A percentile compares a stretch with the other conserved stretches of the same genome.
Conservation (phyloP, 2,797 vertebrate species). For the Rhyacichthys aspro region DNA sequence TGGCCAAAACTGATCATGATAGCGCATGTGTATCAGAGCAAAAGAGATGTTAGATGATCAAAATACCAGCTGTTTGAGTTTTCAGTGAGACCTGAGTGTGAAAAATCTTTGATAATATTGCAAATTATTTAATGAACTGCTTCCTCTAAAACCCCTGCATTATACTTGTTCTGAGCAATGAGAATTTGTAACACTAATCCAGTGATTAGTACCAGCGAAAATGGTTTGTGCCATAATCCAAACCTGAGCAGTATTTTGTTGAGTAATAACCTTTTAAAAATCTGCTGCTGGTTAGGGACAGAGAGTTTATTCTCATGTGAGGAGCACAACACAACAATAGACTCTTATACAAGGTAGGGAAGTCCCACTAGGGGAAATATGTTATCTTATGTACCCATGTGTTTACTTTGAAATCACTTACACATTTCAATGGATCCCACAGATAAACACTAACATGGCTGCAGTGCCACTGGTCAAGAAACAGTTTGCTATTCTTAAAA, state of each 20-base stretch:
- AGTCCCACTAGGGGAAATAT: constrained; percentile 8
- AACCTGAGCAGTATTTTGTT: constrained; percentile 29
- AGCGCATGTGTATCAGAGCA: constrained; percentile 22
- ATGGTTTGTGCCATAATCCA: constrained; percentile 56
- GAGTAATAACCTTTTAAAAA: constrained; percentile 16
- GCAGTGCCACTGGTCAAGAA: too few relatives aligned
- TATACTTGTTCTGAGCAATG: constrained; percentile 41
- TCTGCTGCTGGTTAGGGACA: constrained; percentile 16
- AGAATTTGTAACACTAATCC: constrained; percentile 71
- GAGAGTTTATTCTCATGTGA: constrained; percentile 27
- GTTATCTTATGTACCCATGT: too few relatives aligned
- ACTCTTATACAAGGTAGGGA: constrained; percentile 10
- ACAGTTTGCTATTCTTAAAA: too few relatives aligned
- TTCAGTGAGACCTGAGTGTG: constrained; percentile 11
- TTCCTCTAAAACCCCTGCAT: constrained; percentile 24
- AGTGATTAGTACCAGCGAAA: constrained; percentile 59
- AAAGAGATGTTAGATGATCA: constrained; percentile 2
- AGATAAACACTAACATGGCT: too few relatives aligned
- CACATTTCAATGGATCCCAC: too few relatives aligned
- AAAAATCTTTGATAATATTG: background rate
- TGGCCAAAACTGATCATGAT: constrained; percentile 5
- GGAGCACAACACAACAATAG: constrained; percentile 18
- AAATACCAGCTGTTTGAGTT: constrained; percentile 7
- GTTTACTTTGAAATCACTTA: too few relatives aligned
- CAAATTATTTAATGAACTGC: too few relatives aligned